Percentiles rank a stretch among this genome's conserved stretches.
phyloP scores from a whole-genome alignment of 2,113 vertebrate genomes.

The Platichthys flesus region DNA sequence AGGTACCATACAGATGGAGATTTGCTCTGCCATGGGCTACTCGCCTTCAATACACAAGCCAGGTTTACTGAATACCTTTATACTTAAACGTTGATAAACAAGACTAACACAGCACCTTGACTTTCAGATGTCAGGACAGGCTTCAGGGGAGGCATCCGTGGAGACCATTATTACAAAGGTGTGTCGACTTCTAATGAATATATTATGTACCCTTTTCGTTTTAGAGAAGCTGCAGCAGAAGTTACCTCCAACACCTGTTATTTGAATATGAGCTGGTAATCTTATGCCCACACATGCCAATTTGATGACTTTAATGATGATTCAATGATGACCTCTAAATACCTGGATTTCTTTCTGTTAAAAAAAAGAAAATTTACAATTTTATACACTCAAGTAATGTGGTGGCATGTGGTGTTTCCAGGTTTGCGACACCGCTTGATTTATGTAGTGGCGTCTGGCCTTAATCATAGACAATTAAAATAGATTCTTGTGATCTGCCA shows the following conservation, averaged over 20 bases:
- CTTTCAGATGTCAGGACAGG: conserved; percentile 84
- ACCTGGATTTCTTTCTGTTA: no score
- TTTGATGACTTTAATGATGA: no score
- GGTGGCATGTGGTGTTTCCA: no score
- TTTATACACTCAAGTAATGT: background rate
- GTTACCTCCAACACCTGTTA: no score
- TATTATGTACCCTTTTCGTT: background rate
- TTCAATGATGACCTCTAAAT: no score
- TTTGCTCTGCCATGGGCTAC: no score
- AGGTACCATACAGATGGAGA: conserved; percentile 64
- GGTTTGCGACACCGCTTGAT: no score
- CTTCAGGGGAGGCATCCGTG: conserved; percentile 87
- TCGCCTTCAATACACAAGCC: background rate
- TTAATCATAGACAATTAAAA: no score
- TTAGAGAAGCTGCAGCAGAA: no score
- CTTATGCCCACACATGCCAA: background rate
- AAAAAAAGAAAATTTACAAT: background rate
- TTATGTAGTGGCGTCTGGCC: no score
- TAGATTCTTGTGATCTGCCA: no score
- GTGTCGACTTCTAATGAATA: background rate
- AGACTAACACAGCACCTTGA: conserved; percentile 13
- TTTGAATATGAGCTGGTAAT: no score
- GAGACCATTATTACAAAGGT: conserved; percentile 87
- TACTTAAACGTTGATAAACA: background rate
- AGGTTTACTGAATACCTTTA: background rate